Base-by-base conservation (phyloP, 2,888 invertebrate species). In the Melolontha melolontha region DNA sequence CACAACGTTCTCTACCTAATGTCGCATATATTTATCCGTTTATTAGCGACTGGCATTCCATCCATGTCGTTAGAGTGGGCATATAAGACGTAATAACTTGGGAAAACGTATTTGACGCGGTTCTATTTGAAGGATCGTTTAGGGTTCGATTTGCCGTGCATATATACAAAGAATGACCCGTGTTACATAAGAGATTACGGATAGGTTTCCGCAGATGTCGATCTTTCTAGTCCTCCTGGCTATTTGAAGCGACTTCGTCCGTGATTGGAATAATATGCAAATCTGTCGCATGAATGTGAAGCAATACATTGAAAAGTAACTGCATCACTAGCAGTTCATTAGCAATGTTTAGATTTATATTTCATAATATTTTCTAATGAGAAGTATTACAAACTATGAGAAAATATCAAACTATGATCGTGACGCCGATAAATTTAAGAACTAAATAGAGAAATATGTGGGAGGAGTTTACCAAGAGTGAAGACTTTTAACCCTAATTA, bases 11-110 rank as follows among this genome's bases (percentile, higher is more conserved):
- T n/a, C 34, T 42, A 17, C 40, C 51, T 64, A 64, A 64, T 64
- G 64, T 64, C 64, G 51, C 64, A 64, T 64, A 64, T 64, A 51
- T 51, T 42, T 51, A 64, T 29, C 64, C 22, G 51, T 64, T 64
- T 64, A 51, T 52, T 52, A 51, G 64, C 50, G 51, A 41, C 8
- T 22, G 14, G 29, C 57, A 29, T 57, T 57, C 57, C 57, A 42
- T 12, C 42, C 29, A 7, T 29, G 22, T 8, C 27, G 42, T 7
- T 57, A 42, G 8, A 42, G 7, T 52, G 14, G 5, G 52, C 39
- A 49, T 16, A 44, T 6, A 44, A 47, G 44, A 16, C 1, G 44
- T 47, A 14, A 47, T 52, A 34, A 34, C 29, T 49, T 59, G 27
- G 6, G 11, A 2, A 22, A 29, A 59, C 10, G 17, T 16, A 54